Evolutionary conservation across 1,140 invertebrate genomes (phyloP), one percentile per base, ranked within the genome.

Genomic region (Calephelis nemesis): DNA sequence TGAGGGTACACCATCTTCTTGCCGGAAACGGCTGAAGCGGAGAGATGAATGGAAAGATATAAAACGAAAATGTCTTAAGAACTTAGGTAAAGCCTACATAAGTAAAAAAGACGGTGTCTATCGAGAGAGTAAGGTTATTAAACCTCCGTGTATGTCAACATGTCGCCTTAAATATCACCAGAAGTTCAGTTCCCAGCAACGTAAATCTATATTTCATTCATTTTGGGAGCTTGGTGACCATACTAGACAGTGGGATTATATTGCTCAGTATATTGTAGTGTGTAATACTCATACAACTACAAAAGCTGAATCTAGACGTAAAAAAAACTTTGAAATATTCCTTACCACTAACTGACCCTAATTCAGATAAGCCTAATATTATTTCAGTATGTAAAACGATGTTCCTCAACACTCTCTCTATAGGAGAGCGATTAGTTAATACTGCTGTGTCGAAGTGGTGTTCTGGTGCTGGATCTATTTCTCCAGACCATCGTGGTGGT

Each of bases 171-270:
- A 68, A 19, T 68, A 42, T 45, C 48, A 48, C 19, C 13, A 62
- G 30, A 68, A 68, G 47, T 62, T 68, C 15, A 54, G 19, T 62
- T 12, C 4, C 6, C 54, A 49, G 7, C 54, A 62, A 49, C 54
- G 66, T 15, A 30, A 19, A 45, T 42, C 11, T 42, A 62, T 62
- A 42, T 68, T 62, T 68, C n/a, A n/a, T 62, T 42, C 58, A 11
- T 68, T 68, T 68, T 68, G 66, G 66, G 19, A 49, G 15, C 52
- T 68, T 12, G 47, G 66, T 15, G 66, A 68, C 19, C 54, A 68
- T 42, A n/a, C 50, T 62, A 7, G 66, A 62, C 66, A 68, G 45
- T 68, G 66, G 66, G 58, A 68, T 68, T 62, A 68, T 47, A 68
- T 68, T 8, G 66, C 40, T 8, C 62, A 68, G 8, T 39, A 65